Conservation (phyloP, 2,113 vertebrate genomes). For the Malurus cyaneus region DNA sequence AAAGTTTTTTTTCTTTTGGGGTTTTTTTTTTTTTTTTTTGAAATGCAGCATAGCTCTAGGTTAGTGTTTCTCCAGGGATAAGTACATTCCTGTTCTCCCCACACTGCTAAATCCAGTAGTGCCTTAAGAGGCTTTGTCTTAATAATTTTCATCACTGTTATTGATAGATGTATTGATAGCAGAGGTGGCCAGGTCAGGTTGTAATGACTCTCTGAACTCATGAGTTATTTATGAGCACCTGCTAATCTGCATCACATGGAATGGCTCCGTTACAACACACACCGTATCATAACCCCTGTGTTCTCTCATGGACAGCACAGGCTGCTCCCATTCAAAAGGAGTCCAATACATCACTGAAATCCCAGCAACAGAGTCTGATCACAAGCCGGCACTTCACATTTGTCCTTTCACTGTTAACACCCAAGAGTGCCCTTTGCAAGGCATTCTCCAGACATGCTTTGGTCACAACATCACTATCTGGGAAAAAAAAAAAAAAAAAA, state of each 20-base stretch:
- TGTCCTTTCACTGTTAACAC: neutral
- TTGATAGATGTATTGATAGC: conserved; percentile 36
- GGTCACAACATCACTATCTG: accelerated
- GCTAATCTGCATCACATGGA: neutral
- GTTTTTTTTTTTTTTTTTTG: neutral
- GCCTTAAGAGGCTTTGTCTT: neutral
- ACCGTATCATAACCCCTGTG: neutral
- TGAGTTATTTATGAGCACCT: conserved; percentile 17
- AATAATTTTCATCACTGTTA: conserved; percentile 23
- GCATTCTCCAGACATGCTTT: neutral
- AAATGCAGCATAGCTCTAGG: neutral
- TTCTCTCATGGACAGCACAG: neutral
- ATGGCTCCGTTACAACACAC: neutral
- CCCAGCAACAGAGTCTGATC: neutral
- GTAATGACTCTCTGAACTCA: neutral
- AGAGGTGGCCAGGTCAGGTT: neutral
- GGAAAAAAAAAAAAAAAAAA: neutral
- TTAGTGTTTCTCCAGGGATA: neutral
- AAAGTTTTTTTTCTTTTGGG: neutral
- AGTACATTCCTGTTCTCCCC: neutral
- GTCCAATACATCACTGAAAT: neutral
- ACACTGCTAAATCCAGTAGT: neutral
- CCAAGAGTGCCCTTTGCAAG: neutral
- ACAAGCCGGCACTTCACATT: neutral
- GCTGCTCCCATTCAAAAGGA: neutral